These are phyloP conservation scores for Molothrus ater DNA, from an alignment of 2,797 vertebrate genomes.

Conservation along the genomic window DNA sequence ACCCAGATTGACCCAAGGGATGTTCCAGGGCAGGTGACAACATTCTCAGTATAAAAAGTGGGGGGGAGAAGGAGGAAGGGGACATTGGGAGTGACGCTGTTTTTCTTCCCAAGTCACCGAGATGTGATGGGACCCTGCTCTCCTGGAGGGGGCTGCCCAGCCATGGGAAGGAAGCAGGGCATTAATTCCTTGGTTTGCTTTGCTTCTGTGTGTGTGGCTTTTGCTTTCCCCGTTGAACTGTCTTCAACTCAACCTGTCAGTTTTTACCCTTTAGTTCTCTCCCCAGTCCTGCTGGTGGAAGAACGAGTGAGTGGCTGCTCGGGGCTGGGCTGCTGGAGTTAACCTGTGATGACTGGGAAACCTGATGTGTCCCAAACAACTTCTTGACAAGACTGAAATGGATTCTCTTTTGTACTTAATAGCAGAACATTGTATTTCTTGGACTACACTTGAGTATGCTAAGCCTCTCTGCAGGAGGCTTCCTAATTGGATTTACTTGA, in stretches of 20 bases:
- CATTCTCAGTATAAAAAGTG: rapidly evolving
- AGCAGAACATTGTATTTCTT: background rate
- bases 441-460: background rate
- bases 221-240: background rate
- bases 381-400: background rate
- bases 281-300: background rate
- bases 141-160: background rate
- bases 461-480: background rate
- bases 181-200: background rate
- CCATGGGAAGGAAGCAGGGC: background rate
- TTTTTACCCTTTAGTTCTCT: background rate
- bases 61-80: background rate
- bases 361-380: background rate
- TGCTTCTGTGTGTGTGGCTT: background rate
- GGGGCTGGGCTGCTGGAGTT: background rate
- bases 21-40: background rate
- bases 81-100: background rate
- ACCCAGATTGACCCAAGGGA: background rate
- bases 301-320: rapidly evolving
- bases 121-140: background rate
- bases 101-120: rapidly evolving
- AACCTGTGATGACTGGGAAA: background rate
- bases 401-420: background rate
- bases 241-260: rapidly evolving
- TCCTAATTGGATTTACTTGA: background rate